Evolutionary conservation across 2,888 invertebrate genomes (phyloP).

Genomic region (Noctua janthe): DNA sequence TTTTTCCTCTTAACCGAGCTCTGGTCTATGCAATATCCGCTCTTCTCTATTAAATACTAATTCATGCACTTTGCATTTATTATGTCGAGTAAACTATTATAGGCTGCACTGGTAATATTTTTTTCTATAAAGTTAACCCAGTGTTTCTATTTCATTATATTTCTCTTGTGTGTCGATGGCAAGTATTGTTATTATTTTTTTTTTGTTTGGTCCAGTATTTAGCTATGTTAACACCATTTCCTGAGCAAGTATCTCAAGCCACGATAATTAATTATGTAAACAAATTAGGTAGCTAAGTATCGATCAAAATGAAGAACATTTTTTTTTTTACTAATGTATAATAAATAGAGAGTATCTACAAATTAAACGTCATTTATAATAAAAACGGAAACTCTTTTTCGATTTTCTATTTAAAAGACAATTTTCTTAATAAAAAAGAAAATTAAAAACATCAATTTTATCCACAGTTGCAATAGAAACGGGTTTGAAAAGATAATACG

Average conservation of each 20-base stretch:
- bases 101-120: background rate
- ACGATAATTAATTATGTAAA: background rate
- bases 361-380: too few relatives aligned
- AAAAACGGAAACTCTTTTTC: too few relatives aligned
- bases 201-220: background rate
- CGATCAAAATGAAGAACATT: background rate
- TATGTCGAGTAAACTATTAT: constrained; percentile 10
- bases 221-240: background rate
- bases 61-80: constrained; percentile 21
- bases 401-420: too few relatives aligned
- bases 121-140: background rate
- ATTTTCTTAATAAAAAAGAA: too few relatives aligned
- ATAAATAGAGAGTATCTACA: too few relatives aligned
- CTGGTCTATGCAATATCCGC: constrained; percentile 17
- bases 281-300: too few relatives aligned
- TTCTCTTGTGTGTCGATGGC: background rate
- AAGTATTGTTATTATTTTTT: background rate
- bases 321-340: background rate
- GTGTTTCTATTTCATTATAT: background rate
- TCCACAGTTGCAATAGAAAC: too few relatives aligned
- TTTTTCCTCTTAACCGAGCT: background rate
- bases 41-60: constrained; percentile 19
- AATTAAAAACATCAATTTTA: too few relatives aligned
- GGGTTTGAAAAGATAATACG: too few relatives aligned
- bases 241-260: too few relatives aligned